Conservation (phyloP, 2,113 vertebrate genomes). For the Clupea harengus region DNA sequence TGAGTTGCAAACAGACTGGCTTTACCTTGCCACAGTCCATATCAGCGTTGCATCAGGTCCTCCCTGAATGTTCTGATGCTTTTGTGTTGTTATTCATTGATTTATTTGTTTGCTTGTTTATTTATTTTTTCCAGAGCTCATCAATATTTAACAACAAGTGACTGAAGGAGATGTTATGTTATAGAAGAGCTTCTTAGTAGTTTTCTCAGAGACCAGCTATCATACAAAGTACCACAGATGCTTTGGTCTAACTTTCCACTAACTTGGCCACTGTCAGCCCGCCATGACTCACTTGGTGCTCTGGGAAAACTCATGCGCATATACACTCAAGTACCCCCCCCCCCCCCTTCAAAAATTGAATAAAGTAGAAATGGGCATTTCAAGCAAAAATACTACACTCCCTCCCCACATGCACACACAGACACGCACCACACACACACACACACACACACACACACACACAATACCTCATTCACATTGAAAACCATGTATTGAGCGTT, state of each 20-base stretch:
- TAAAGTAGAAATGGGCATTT: too few species aligned
- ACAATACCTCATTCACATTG: too few species aligned
- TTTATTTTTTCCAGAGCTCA: not conserved
- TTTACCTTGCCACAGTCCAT: not conserved
- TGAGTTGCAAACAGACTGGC: not conserved
- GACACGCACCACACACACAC: too few species aligned
- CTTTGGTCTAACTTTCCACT: not conserved
- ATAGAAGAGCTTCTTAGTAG: not conserved
- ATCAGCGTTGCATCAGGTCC: not conserved
- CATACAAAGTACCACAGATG: not conserved
- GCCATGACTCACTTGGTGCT: too few species aligned
- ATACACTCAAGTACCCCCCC: too few species aligned
- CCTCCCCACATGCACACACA: too few species aligned
- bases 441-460: too few species aligned
- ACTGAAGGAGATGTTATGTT: not conserved
- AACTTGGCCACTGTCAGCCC: too few species aligned
- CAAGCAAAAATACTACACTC: too few species aligned
- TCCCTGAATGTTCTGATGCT: not conserved
- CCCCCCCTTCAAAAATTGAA: too few species aligned
- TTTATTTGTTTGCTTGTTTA: not conserved
- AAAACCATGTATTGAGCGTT: too few species aligned
- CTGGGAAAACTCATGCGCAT: too few species aligned
- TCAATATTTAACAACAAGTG: conserved; percentile 14
- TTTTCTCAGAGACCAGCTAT: not conserved
- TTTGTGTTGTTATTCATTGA: not conserved